Percentiles rank a stretch among this genome's conserved stretches.
Conservation (phyloP, 2,797 vertebrate genomes). For the Limosa lapponica region DNA sequence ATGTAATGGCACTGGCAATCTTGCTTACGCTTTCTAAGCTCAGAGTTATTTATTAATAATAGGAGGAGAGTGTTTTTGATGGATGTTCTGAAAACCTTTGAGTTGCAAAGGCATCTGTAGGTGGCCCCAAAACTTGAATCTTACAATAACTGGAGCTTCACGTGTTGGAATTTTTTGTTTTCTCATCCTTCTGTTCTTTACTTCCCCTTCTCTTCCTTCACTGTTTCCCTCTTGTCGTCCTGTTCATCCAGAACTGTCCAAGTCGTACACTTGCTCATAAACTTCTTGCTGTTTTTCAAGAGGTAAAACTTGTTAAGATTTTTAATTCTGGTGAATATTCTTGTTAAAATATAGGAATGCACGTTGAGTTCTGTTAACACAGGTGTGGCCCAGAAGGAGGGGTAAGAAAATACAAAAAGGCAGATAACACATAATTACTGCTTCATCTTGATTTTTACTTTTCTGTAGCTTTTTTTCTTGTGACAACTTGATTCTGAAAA, state of each 20-base stretch:
- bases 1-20: background rate
- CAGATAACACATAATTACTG: background rate
- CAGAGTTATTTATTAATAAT: background rate
- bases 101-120: background rate
- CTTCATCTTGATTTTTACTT: background rate
- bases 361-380: background rate
- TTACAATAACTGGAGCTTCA: accelerated
- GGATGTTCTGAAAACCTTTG: background rate
- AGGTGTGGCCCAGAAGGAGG: background rate
- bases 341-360: background rate
- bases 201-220: background rate
- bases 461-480: background rate
- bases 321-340: background rate
- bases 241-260: background rate
- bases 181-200: background rate
- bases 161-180: background rate
- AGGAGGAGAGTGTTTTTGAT: background rate
- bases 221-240: background rate
- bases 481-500: background rate
- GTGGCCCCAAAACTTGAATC: background rate
- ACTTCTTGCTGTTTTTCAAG: background rate
- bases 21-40: background rate
- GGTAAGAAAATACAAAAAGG: background rate
- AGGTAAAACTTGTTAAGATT: background rate
- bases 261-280: background rate